Base-by-base conservation (phyloP, 2,113 vertebrate species). In the Pluvialis apricaria region DNA sequence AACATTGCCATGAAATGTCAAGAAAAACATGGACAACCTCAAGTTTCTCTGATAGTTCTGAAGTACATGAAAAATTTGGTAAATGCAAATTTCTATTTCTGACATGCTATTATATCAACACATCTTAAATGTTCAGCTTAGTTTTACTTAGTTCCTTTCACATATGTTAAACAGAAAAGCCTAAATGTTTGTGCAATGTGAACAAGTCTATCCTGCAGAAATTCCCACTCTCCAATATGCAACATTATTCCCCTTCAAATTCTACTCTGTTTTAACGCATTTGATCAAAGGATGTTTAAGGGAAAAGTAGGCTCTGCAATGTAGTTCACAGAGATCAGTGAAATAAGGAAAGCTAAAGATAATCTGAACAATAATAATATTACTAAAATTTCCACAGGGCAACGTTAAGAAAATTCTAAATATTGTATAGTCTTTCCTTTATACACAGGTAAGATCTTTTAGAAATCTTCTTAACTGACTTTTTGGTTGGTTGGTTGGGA, bases 1-100 rank as follows among this genome's bases (percentile, higher is more conserved):
- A 76, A 61, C 88, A 94, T 83, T 96, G 65, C 69, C 36, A 78
- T 95, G 90, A 97, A 92, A 94, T 90, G 55, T 95, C 77, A 96
- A 87, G 42, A 92, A 97, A 93, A 92, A 31, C 57, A 62, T 72
- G 22, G 57, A 40, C 82, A 92, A 64, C 5, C 4, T 49, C 25
- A 81, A 66, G 29, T 64, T 93, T 94, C 52, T 82, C 54, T 68
- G 38, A 36, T 25, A 26, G 3, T 18, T 71, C 24, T 68, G 55
- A 81, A 28, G 57, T 88, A 84, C 73, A 87, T 58, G 7, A 64
- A 96, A 96, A 92, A 66, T 47, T 76, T 90, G 29, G 45, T 58
- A 94, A 92, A 32, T 84, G 58, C 65, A 89, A 78, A 60, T 79
- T 95, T 94, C 40, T 80, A 31, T 86, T 94, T 96, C 45, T 92